These are phyloP conservation scores for Lasioglossum morio DNA, from an alignment of 2,888 invertebrate genomes.

Conservation along the genomic window DNA sequence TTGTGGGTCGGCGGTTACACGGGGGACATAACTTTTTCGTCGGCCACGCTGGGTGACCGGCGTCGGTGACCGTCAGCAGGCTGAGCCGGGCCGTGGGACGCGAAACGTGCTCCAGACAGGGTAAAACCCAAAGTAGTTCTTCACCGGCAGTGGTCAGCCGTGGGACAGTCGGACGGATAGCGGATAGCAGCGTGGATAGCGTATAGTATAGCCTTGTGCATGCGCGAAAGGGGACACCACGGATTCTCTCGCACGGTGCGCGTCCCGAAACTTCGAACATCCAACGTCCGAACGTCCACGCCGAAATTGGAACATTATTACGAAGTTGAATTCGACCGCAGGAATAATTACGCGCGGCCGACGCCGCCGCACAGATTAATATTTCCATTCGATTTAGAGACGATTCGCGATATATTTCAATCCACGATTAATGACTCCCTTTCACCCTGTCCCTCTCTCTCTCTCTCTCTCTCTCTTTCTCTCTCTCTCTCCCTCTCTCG, in stretches of 20 bases:
- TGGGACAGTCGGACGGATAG: slow-evolving; percentile 53
- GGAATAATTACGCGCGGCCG: slow-evolving; percentile 76
- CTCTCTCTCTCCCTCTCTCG: background rate
- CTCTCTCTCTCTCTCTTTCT: background rate
- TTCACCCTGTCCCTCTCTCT: background rate
- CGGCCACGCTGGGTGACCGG: background rate
- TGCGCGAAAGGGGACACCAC: slow-evolving; percentile 37
- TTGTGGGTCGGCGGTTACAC: slow-evolving; percentile 46
- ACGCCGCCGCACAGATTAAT: slow-evolving; percentile 75
- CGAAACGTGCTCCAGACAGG: slow-evolving; percentile 42
- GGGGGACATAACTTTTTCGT: slow-evolving; percentile 49
- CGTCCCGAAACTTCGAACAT: slow-evolving; percentile 53
- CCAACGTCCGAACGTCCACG: slow-evolving; percentile 67
- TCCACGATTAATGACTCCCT: slow-evolving; percentile 63
- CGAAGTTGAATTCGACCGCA: slow-evolving; percentile 75
- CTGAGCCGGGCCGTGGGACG: slow-evolving; percentile 42
- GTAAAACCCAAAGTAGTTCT: slow-evolving; percentile 70
- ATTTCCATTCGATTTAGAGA: slow-evolving; percentile 80
- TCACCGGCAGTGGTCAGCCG: slow-evolving; percentile 73
- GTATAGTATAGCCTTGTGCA: slow-evolving; percentile 53
- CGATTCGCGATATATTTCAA: slow-evolving; percentile 59
- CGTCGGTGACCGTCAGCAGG: slow-evolving; percentile 22
- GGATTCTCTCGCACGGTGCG: slow-evolving; percentile 29
- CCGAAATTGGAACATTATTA: slow-evolving; percentile 80
- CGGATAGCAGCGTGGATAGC: slow-evolving; percentile 26